Evolutionary conservation across 2,113 vertebrate genomes (phyloP).

Genomic region (Myotis brandtii): DNA sequence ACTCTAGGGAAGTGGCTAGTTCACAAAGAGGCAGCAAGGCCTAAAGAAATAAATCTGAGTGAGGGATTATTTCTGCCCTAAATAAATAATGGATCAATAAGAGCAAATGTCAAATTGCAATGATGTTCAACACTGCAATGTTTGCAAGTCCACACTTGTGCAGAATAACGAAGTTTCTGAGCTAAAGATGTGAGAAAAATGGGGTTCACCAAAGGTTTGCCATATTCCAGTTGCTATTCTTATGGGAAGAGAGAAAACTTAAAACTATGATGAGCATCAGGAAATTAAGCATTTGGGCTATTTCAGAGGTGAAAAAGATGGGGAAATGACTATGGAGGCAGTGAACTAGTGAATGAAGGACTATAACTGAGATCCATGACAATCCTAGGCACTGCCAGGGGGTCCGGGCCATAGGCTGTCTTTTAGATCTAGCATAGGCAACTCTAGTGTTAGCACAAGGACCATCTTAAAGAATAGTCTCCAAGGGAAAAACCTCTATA

Average conservation of each 20-base stretch:
- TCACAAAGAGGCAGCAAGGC: not conserved
- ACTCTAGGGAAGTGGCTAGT: not conserved
- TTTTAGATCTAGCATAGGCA: not conserved
- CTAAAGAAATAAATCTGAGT: not conserved
- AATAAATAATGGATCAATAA: conserved; percentile 19
- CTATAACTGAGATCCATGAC: not conserved
- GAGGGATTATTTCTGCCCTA: not conserved
- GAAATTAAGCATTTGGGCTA: not conserved
- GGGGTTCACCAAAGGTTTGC: not conserved
- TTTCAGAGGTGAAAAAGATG: not conserved
- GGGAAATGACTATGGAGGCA: not conserved
- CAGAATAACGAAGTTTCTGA: not conserved
- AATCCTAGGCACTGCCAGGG: too few species aligned
- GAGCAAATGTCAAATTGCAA: not conserved
- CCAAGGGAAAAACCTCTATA: not conserved
- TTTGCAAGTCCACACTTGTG: not conserved
- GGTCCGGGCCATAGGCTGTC: rapidly evolving
- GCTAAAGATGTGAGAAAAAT: conserved; percentile 21
- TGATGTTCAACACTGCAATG: not conserved
- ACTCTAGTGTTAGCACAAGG: not conserved
- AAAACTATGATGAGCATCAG: not conserved
- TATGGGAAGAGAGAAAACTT: not conserved
- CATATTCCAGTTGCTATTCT: not conserved
- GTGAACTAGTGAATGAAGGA: not conserved
- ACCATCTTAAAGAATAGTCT: not conserved